Conservation (phyloP, 2,888 invertebrate species). For the Stenolophus ochropezus region DNA sequence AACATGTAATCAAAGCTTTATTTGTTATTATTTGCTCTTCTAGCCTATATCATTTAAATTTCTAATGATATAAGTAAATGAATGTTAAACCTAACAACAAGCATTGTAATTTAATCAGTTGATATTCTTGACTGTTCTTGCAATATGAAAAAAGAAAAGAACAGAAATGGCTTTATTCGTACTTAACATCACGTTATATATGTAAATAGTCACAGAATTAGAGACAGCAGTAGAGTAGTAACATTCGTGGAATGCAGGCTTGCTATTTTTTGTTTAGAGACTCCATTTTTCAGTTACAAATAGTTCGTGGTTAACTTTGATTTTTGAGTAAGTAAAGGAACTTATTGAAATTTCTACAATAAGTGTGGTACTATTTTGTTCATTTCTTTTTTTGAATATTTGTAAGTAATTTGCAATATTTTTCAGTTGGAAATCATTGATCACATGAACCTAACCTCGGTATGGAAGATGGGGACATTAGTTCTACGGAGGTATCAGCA, state of each 20-base stretch:
- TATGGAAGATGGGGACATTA: constrained; percentile 71
- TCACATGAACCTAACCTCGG: constrained; percentile 65
- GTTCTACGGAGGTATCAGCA: constrained; percentile 63
- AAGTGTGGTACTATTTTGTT: not conserved
- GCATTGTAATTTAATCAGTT: not conserved
- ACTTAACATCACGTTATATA: constrained; percentile 17
- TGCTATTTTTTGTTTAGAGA: not conserved
- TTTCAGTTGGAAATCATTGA: constrained; percentile 43
- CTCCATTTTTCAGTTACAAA: constrained; percentile 12
- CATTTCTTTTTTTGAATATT: not conserved
- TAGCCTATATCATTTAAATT: constrained; percentile 25
- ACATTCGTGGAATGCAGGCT: not conserved
- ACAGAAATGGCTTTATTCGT: constrained; percentile 11
- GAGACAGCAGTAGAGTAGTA: not conserved
- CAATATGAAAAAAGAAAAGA: not conserved
- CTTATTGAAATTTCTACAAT: not conserved
- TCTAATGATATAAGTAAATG: constrained; percentile 17
- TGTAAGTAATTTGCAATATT: constrained; percentile 6
- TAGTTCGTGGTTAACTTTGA: not conserved
- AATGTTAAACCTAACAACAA: not conserved
- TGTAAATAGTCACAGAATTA: not conserved
- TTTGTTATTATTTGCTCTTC: constrained; percentile 20
- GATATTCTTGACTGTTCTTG: not conserved
- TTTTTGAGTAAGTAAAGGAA: constrained; percentile 1
- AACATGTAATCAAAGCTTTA: constrained; percentile 5